Evolutionary conservation across 2,113 vertebrate species (phyloP), one percentile per base, ranked within the genome.

Genomic region (Ophiodon elongatus): DNA sequence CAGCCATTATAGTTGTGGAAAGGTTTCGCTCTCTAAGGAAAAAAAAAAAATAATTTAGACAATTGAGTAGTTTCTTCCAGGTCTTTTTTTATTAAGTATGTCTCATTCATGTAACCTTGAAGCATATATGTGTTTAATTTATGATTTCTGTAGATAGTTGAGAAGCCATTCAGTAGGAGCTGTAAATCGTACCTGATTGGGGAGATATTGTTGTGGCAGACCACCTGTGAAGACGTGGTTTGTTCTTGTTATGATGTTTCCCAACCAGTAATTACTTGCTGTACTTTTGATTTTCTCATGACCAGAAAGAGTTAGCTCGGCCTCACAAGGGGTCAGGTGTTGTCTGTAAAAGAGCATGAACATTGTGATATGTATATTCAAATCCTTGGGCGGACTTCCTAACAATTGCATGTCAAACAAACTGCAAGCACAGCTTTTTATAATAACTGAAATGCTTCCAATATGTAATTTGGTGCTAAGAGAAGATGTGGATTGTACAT

Each of bases 1-100:
- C 96, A 98, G 88, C 96, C 96, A 60, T 95, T 96, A 71, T 95
- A 98, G 95, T 97, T 98, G 89, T 94, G 83, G 47, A 96, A 87
- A 80, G 94, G 93, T 87, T 92, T 83, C 33, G 94, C 89, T 89
- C 93, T 83, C 97, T 97, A 73, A 37, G 73, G 79, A 31, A 1
- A 85, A 41, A 77, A 91, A 76, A 75, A 52, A 76, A 73, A 45
- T 45, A 77, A 80, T 75, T n/a, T n/a, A n/a, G n/a, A n/a, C n/a
- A n/a, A n/a, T n/a, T n/a, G n/a, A n/a, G n/a, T n/a, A n/a, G n/a
- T n/a, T n/a, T n/a, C n/a, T n/a, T n/a, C n/a, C n/a, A n/a, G n/a
- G n/a, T n/a, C n/a, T n/a, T n/a, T n/a, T n/a, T n/a, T n/a, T n/a
- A n/a, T n/a, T n/a, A n/a, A n/a, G n/a, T n/a, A n/a, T n/a, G n/a